Percentiles rank a stretch among this genome's conserved stretches.
Conservation (phyloP, 2,888 invertebrate species). For the Cerceris ruficornis region DNA sequence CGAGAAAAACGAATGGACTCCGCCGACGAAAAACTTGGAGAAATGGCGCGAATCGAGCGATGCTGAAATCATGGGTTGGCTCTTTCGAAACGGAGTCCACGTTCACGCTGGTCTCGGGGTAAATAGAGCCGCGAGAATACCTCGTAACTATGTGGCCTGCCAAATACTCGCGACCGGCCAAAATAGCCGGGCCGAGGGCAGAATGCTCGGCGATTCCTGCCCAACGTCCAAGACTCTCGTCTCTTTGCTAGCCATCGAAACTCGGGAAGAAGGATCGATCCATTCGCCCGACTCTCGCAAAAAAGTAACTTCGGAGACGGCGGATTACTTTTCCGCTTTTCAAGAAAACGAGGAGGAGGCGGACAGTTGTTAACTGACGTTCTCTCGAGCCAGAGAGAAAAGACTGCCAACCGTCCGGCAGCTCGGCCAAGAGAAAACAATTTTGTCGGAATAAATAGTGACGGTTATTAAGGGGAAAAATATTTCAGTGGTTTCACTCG, state of each 20-base stretch:
- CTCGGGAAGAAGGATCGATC: too few relatives aligned
- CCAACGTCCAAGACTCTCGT: constrained; percentile 3
- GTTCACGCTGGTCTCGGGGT: constrained; percentile 63
- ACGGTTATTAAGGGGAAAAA: constrained; percentile 15
- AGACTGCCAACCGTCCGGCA: not conserved
- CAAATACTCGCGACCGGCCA: constrained; percentile 68
- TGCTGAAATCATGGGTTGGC: too few relatives aligned
- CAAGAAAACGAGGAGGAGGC: too few relatives aligned
- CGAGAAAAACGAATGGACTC: not conserved
- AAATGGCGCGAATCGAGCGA: too few relatives aligned
- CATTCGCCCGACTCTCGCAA: too few relatives aligned
- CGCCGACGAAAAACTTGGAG: too few relatives aligned
- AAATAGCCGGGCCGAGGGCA: constrained; percentile 68
- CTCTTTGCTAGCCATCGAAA: constrained; percentile 1
- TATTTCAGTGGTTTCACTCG: constrained; percentile 8
- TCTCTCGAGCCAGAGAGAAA: too few relatives aligned
- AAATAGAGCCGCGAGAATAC: constrained; percentile 76
- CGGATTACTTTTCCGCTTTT: too few relatives aligned
- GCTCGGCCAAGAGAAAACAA: not conserved
- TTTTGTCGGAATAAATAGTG: constrained; percentile 9
- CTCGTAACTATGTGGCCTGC: constrained; percentile 71
- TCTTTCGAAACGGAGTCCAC: constrained; percentile 18
- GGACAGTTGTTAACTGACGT: too few relatives aligned
- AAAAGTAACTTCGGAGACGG: too few relatives aligned
- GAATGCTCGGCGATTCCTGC: constrained; percentile 28